Percentiles rank a stretch among this genome's conserved stretches.
Evolutionary conservation across 2,797 vertebrate genomes (phyloP).

Genomic region (Anguilla obscura): DNA sequence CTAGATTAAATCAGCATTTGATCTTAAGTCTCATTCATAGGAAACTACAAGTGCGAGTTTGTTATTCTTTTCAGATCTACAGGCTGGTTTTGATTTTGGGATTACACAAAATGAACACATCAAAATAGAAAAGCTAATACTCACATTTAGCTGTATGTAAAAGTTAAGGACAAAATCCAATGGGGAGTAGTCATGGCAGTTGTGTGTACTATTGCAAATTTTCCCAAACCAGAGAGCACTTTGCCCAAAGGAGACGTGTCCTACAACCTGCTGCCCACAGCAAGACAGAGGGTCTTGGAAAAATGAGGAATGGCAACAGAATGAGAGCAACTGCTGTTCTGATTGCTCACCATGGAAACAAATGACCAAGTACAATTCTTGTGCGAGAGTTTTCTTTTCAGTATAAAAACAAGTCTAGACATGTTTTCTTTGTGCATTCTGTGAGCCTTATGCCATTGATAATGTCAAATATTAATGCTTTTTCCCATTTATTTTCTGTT

Average conservation of each 20-base stretch:
- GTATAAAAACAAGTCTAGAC: no score
- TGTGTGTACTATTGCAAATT: not conserved
- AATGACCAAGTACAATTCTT: not conserved
- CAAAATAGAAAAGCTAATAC: not conserved
- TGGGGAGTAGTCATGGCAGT: not conserved
- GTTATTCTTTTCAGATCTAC: not conserved
- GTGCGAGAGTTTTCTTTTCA: not conserved
- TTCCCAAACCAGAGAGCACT: not conserved
- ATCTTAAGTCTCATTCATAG: not conserved
- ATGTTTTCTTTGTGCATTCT: not conserved
- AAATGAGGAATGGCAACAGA: not conserved
- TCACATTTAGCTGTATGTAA: not conserved
- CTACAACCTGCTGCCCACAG: not conserved
- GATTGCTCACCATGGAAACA: not conserved
- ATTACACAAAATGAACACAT: not conserved
- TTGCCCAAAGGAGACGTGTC: not conserved
- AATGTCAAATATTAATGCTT: not conserved
- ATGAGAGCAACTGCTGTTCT: not conserved
- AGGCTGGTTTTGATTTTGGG: not conserved
- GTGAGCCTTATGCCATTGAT: not conserved
- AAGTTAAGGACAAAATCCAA: not conserved
- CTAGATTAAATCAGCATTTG: not conserved
- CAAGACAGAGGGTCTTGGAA: not conserved
- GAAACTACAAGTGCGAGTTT: not conserved
- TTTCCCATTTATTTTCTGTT: not conserved